Base-by-base conservation (phyloP, 92 coral and sea anemone genomes). In the Virgularia gustaviana region DNA sequence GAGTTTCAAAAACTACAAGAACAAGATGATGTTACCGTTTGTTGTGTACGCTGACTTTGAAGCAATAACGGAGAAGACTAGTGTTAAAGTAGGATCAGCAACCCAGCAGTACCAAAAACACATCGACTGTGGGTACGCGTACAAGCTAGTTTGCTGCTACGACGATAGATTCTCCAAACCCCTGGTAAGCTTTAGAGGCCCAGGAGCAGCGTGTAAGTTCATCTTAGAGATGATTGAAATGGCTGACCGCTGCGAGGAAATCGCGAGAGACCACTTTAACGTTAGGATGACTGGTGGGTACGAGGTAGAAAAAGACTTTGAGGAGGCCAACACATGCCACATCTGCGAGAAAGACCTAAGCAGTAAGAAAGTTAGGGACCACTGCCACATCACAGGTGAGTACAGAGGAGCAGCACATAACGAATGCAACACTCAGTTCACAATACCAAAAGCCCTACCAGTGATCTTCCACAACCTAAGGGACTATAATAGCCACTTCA, bases 401-500 rank as follows among this genome's bases (percentile, higher is more conserved):
- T 57, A 4, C n/a, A 47, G 55, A 47, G 85, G 81, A 1, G 85
- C 80, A 2, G 75, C 85, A 12, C 85, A 80, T 29, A 62, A 80
- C 10, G 35, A 38, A 13, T 80, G 85, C 49, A 80, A 73, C 55
- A 24, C 76, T 9, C 44, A 76, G 12, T 76, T 49, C 33, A 67
- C n/a, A 22, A 38, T 34, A 33, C 72, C 86, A 2, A 67, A 66
- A 19, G 47, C 31, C 39, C 31, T 56, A 6, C 81, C 85, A 6
- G 77, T 75, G 2, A 35, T 81, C 24, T 75, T 81, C 56, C 85
- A 75, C 41, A 74, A 80, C 43, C 57, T 81, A 7, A 19, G 41
- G 8, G 63, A 64, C 0, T 81, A 75, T 34, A 81, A 81, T 42
- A 11, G 58, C 0, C 85, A 81, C 67, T 59, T n/a, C 67, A 7